A percentile compares a stretch with the other conserved stretches of the same genome.
Evolutionary conservation across 2,113 vertebrate species (phyloP).

Genomic region (Chamaea fasciata): DNA sequence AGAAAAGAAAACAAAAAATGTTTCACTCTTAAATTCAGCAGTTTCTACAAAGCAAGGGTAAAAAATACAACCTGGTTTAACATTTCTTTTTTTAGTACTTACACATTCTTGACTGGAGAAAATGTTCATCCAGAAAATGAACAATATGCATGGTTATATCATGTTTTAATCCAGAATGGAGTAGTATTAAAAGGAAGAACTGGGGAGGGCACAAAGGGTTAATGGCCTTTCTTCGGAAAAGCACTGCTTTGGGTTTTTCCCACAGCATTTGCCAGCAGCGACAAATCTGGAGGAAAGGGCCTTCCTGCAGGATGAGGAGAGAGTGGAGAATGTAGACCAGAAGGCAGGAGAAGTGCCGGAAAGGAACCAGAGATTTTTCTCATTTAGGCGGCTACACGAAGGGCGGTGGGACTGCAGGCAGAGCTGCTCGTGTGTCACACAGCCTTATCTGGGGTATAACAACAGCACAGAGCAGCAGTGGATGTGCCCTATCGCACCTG

Average conservation of each 20-base stretch:
- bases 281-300: background rate
- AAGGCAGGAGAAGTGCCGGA: background rate
- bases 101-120: background rate
- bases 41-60: background rate
- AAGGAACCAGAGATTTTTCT: background rate
- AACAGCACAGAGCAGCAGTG: accelerated
- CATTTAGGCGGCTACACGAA: background rate
- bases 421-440: background rate
- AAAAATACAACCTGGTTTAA: background rate
- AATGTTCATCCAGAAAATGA: background rate
- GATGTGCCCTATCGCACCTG: background rate
- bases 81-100: background rate
- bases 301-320: background rate
- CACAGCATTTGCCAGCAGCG: background rate
- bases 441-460: background rate
- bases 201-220: background rate
- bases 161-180: background rate
- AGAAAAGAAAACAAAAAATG: background rate
- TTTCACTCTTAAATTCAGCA: background rate
- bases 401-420: background rate
- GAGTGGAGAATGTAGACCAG: background rate
- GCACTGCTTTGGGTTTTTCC: background rate
- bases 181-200: background rate
- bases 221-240: background rate
- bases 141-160: background rate